Evolutionary conservation across 1,140 invertebrate genomes (phyloP).

Genomic region (Cyrtorhinus lividipennis): DNA sequence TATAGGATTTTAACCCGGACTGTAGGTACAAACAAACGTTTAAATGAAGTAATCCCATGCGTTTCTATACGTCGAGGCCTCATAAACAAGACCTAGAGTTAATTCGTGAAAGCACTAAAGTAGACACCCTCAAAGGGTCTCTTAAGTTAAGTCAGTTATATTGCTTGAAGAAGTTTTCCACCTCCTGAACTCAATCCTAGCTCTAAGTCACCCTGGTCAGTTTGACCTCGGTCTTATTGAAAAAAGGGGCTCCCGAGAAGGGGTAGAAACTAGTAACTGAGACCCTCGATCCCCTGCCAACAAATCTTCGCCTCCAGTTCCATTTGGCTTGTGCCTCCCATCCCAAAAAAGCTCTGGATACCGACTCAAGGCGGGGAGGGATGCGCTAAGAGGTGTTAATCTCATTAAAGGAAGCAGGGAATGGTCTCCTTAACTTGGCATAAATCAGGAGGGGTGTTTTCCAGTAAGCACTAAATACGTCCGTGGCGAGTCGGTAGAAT

Average conservation of each 20-base stretch:
- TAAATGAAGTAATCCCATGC: too few species aligned
- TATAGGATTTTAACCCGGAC: too few species aligned
- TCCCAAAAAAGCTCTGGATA: too few species aligned
- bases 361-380: background rate
- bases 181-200: background rate
- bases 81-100: too few species aligned
- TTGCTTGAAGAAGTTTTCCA: background rate
- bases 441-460: background rate
- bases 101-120: too few species aligned
- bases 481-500: background rate
- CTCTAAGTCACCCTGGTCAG: background rate
- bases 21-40: too few species aligned
- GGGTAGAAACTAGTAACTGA: background rate
- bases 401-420: conserved; percentile 5
- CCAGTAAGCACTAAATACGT: background rate
- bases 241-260: background rate
- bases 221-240: conserved; percentile 1
- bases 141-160: background rate
- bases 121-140: too few species aligned
- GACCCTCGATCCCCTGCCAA: background rate
- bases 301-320: background rate
- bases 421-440: conserved; percentile 5
- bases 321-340: background rate
- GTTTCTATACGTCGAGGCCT: too few species aligned
- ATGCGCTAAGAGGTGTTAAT: conserved; percentile 8